Percentiles rank a stretch among this genome's conserved stretches.
Evolutionary conservation across 2,113 vertebrate species (phyloP).

Genomic region (Halcyon senegalensis): DNA sequence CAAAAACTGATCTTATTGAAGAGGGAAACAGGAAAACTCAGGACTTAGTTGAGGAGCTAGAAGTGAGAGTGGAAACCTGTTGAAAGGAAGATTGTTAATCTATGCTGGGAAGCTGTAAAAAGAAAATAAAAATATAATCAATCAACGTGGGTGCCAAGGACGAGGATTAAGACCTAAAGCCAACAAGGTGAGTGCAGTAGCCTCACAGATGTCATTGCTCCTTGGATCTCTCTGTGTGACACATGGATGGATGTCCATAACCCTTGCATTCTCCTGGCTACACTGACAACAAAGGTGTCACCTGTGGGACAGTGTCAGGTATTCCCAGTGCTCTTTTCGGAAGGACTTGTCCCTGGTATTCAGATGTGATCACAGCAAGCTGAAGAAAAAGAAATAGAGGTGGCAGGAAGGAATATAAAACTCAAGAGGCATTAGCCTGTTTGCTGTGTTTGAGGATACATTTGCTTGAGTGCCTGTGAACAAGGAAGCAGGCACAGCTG

Average conservation of each 20-base stretch:
- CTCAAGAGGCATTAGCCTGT: constrained; percentile 57
- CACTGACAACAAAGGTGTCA: not conserved
- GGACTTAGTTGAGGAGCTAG: not conserved
- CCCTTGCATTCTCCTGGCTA: not conserved
- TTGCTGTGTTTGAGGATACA: constrained; percentile 33
- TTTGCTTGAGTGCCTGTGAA: constrained; percentile 56
- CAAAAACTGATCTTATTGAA: not conserved
- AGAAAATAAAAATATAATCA: too few relatives aligned
- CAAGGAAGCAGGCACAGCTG: not conserved
- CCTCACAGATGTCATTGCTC: not conserved
- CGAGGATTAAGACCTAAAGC: not conserved
- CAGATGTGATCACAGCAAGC: not conserved
- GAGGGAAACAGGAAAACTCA: not conserved
- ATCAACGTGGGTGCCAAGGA: fast-evolving
- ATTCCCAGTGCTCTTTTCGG: not conserved
- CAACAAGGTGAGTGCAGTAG: fast-evolving
- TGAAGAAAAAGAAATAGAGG: not conserved
- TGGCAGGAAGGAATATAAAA: constrained; percentile 44
- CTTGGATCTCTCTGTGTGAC: not conserved
- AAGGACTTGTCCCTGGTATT: not conserved
- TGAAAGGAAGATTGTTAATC: not conserved
- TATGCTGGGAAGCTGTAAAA: not conserved
- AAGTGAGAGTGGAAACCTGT: not conserved
- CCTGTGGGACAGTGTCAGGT: not conserved
- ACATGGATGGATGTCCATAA: fast-evolving